phyloP scores from a whole-genome alignment of 2,888 invertebrate genomes.

The Leptarthrus brevirostris region DNA sequence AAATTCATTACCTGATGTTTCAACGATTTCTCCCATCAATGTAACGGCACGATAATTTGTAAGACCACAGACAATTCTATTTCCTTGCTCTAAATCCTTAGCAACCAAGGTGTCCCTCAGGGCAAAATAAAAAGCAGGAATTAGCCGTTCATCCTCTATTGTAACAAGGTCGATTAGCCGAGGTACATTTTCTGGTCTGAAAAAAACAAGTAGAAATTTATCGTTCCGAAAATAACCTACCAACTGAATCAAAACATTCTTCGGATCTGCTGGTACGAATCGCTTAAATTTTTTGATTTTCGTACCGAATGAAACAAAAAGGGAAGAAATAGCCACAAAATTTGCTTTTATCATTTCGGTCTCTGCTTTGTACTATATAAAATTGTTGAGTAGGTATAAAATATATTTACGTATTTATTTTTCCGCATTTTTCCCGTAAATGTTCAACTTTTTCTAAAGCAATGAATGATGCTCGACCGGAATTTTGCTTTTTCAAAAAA shows the following conservation, averaged over 20 bases:
- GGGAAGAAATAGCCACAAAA: too few species aligned
- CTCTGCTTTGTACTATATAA: too few species aligned
- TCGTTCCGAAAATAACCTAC: too few species aligned
- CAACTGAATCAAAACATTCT: too few species aligned
- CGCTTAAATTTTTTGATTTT: too few species aligned
- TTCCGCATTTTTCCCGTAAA: slow-evolving; percentile 66
- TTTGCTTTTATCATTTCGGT: too few species aligned
- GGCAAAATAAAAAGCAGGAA: slow-evolving; percentile 91
- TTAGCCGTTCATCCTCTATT: slow-evolving; percentile 79
- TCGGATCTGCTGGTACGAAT: too few species aligned
- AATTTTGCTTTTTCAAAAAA: slow-evolving; percentile 78
- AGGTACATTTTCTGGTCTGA: slow-evolving; percentile 82
- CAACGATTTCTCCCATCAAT: slow-evolving; percentile 85
- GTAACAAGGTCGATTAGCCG: slow-evolving; percentile 91
- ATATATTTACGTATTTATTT: slow-evolving; percentile 72
- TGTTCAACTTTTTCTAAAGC: slow-evolving; percentile 86
- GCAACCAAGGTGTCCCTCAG: slow-evolving; percentile 90
- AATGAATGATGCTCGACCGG: slow-evolving; percentile 89
- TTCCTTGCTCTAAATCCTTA: slow-evolving; percentile 86
- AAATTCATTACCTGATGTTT: slow-evolving; percentile 77
- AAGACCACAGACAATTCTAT: slow-evolving; percentile 84
- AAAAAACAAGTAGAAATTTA: slow-evolving; percentile 61
- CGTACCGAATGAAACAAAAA: too few species aligned
- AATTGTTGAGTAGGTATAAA: too few species aligned
- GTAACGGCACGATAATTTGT: slow-evolving; percentile 85